phyloP scores from a whole-genome alignment of 2,113 vertebrate genomes.

The Aleadryas rufinucha region DNA sequence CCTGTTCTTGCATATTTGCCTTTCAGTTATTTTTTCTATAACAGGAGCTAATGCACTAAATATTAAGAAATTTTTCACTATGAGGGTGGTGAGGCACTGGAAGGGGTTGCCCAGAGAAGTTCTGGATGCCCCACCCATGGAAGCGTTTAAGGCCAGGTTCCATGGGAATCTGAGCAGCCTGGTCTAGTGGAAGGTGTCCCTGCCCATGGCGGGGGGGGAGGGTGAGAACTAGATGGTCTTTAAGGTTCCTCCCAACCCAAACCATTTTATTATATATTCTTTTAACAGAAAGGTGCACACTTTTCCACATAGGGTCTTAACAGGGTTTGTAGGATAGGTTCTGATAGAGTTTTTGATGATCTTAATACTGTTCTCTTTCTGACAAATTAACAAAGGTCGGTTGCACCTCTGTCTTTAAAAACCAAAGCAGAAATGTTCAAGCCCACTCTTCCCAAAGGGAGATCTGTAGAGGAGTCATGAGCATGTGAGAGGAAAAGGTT shows the following conservation, averaged over 20 bases:
- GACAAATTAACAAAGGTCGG: background rate
- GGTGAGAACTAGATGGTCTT: background rate
- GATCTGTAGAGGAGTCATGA: background rate
- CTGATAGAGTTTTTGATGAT: background rate
- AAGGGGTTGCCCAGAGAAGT: background rate
- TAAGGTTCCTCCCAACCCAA: background rate
- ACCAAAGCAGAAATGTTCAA: background rate
- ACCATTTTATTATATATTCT: background rate
- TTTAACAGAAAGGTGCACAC: background rate
- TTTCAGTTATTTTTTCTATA: background rate
- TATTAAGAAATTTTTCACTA: background rate
- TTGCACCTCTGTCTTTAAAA: background rate
- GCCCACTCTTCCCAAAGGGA: background rate
- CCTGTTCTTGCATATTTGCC: background rate
- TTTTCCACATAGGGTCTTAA: background rate
- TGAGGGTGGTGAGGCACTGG: background rate
- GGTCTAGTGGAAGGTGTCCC: background rate
- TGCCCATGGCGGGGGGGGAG: rapidly evolving
- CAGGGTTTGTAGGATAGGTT: background rate
- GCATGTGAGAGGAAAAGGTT: background rate
- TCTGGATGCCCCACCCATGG: background rate
- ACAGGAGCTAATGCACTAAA: background rate
- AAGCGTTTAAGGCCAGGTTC: background rate
- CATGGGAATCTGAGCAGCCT: background rate
- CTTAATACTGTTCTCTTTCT: background rate